phyloP scores from a whole-genome alignment of 2,888 invertebrate species.

The Dorcus hopei region DNA sequence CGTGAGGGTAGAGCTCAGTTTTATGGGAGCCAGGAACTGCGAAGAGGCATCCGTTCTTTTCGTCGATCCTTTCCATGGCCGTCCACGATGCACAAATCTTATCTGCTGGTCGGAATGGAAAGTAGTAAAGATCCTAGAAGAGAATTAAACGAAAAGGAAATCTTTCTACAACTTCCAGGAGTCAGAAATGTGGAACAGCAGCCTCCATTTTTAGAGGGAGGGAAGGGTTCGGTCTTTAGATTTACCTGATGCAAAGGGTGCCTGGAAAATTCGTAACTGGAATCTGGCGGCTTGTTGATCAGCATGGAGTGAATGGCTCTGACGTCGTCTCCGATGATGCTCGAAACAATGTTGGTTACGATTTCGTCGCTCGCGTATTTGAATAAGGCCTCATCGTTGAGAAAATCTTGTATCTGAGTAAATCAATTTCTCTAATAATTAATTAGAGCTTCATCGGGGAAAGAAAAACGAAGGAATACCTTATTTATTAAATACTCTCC shows the following conservation, averaged over 20 bases:
- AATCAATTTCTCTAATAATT: neutral
- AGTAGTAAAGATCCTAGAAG: conserved; percentile 78
- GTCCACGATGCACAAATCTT: conserved; percentile 83
- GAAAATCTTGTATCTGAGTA: conserved; percentile 41
- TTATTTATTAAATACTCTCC: conserved; percentile 70
- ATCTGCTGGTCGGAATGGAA: conserved; percentile 80
- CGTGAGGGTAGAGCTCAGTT: conserved; percentile 61
- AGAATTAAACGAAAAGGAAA: neutral
- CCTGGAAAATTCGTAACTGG: conserved; percentile 56
- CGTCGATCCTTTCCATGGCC: conserved; percentile 72
- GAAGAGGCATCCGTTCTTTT: conserved; percentile 78
- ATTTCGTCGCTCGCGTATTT: conserved; percentile 62
- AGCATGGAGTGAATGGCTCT: conserved; percentile 81
- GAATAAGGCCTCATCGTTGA: conserved; percentile 67
- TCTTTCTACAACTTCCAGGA: no score
- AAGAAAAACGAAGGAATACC: conserved; percentile 37
- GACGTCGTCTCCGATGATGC: conserved; percentile 69
- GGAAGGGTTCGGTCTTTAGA: neutral
- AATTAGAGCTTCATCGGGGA: no score
- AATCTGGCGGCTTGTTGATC: conserved; percentile 83
- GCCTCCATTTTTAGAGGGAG: neutral
- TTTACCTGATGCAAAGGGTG: conserved; percentile 59
- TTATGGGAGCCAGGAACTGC: conserved; percentile 78
- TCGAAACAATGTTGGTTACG: conserved; percentile 65
- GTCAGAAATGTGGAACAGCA: no score